Base-by-base conservation (phyloP, 1,140 invertebrate genomes). In the Fopius arisanus region DNA sequence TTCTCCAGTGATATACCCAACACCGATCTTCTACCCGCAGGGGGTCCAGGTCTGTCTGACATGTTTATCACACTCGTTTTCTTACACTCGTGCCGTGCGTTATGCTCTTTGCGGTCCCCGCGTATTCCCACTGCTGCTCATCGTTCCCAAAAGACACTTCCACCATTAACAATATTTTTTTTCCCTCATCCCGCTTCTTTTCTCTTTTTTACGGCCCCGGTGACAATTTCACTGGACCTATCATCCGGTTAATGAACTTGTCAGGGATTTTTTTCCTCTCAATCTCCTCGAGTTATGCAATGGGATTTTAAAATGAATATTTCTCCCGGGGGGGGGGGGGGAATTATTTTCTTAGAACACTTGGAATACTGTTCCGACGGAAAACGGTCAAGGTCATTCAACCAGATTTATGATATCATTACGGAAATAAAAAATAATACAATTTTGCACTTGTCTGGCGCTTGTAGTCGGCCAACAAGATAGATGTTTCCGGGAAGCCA, bases 11-110 rank as follows among this genome's bases (percentile, higher is more conserved):
- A 78, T 78, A 67, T 67, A 29, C 19, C 54, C 72, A 76, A 80
- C 78, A 75, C 76, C 78, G 72, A 70, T 73, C 75, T 72, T 37
- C 77, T 78, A 75, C 72, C 78, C 77, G 75, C 82, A 80, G 80
- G 80, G 79, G 79, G 81, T 77, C 80, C 78, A 77, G 73, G 72
- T 73, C 74, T 40, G 48, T 33, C 74, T 83, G 83, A 81, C 82
- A 84, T 84, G 81, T 84, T 84, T 84, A 84, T 84, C 80, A 81
- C 80, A 67, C 83, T 83, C 82, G 79, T 82, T 81, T 78, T 72
- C 70, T 19, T 78, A 73, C 79, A 80, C 75, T 80, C 77, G 75
- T 71, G 74, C 67, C 59, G 75, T 75, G 72, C 78, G 76, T 63
- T 68, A 72, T 63, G 59, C 41, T 19, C 40, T 72, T 66, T 66